A percentile compares a stretch with the other conserved stretches of the same genome.
These are phyloP conservation scores for Drosophila erecta DNA, from an alignment of 1,140 invertebrate genomes.

Conservation along the genomic window DNA sequence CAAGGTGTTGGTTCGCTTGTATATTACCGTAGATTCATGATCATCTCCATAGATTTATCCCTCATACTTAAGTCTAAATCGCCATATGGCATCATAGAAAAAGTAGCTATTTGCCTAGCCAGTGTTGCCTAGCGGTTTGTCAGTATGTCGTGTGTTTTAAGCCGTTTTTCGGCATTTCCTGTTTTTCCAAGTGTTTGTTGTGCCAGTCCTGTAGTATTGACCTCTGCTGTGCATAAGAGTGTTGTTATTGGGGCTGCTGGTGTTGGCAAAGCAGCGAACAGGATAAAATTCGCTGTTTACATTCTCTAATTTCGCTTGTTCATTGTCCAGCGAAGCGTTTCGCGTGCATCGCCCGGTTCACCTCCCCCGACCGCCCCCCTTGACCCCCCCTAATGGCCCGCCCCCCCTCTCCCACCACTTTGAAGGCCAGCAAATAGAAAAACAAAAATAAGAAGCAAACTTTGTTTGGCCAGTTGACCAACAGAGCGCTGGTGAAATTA, in stretches of 20 bases:
- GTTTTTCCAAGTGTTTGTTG: too few relatives aligned
- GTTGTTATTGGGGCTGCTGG: constrained; percentile 34
- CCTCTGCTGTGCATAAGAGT: constrained; percentile 8
- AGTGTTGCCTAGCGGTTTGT: too few relatives aligned
- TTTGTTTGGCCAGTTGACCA: constrained; percentile 57
- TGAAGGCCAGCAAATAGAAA: background rate
- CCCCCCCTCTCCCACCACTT: background rate
- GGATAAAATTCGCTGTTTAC: constrained; percentile 83
- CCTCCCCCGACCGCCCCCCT: constrained; percentile 1
- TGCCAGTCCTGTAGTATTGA: background rate
- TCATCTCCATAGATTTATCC: too few relatives aligned
- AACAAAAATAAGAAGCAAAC: constrained; percentile 16
- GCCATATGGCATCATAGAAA: too few relatives aligned
- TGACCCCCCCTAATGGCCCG: constrained; percentile 9
- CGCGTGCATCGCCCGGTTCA: constrained; percentile 51
- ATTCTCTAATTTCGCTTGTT: constrained; percentile 83
- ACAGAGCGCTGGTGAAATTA: constrained; percentile 70
- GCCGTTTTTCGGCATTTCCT: too few relatives aligned
- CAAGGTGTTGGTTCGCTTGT: background rate
- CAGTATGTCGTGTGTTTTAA: too few relatives aligned
- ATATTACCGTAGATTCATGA: too few relatives aligned
- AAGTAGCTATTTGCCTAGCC: too few relatives aligned
- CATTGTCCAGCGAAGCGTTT: constrained; percentile 81
- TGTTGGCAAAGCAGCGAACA: constrained; percentile 66
- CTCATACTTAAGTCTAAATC: too few relatives aligned